These are phyloP conservation scores for Catharus bicknelli DNA, from an alignment of 2,113 vertebrate genomes.

Conservation along the genomic window DNA sequence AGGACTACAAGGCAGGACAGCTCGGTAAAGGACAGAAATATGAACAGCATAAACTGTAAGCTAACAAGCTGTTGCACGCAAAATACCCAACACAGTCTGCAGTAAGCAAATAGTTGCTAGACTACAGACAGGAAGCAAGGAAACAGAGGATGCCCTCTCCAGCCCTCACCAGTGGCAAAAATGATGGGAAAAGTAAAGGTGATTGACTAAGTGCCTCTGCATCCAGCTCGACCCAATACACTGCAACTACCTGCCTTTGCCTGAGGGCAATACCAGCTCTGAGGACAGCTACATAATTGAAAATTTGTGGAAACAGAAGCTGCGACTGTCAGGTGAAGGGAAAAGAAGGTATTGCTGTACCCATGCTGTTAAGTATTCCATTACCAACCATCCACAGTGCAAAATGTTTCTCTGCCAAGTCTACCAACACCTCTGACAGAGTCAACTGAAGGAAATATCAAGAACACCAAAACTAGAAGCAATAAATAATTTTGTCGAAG, in stretches of 20 bases:
- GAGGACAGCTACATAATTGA: neutral
- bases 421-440: neutral
- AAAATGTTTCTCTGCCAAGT: neutral
- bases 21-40: neutral
- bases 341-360: rapidly evolving
- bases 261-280: neutral
- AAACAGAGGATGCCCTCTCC: neutral
- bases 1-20: neutral
- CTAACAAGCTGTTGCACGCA: neutral
- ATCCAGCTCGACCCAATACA: neutral
- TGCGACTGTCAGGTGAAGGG: neutral
- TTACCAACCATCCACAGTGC: neutral
- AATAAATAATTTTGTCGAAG: neutral
- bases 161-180: neutral
- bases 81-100: neutral
- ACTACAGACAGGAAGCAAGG: neutral
- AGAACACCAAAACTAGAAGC: neutral
- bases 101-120: neutral
- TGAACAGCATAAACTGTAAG: neutral
- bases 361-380: rapidly evolving
- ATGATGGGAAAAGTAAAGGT: neutral
- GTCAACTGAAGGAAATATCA: neutral
- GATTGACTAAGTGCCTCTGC: neutral
- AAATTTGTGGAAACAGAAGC: neutral
- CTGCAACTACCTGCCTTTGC: neutral